Conservation (phyloP, 2,888 invertebrate species). For the Sinelater perroti region DNA sequence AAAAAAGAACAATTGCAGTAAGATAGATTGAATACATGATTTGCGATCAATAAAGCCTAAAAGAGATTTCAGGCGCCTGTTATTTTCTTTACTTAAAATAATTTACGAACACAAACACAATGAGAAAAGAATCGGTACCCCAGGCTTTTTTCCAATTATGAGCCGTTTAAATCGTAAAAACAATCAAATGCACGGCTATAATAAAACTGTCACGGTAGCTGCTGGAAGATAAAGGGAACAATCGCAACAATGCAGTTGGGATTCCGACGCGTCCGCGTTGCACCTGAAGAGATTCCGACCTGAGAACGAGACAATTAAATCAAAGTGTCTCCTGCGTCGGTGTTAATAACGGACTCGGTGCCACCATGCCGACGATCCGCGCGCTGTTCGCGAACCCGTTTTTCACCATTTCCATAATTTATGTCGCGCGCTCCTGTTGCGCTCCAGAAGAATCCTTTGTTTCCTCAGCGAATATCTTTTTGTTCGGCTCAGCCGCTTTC, state of each 20-base stretch:
- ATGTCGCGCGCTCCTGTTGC: constrained; percentile 45
- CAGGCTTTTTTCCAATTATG: constrained; percentile 37
- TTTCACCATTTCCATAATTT: constrained; percentile 52
- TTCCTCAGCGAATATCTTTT: constrained; percentile 41
- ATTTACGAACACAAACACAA: constrained; percentile 8
- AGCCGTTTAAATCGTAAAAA: constrained; percentile 40
- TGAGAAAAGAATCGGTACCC: neutral
- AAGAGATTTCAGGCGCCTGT: no score
- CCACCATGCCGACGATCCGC: constrained; percentile 48
- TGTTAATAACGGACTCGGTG: constrained; percentile 51
- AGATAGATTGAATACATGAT: no score
- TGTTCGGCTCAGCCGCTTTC: no score
- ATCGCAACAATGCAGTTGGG: constrained; percentile 41
- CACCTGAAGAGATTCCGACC: constrained; percentile 55
- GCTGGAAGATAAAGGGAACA: constrained; percentile 41
- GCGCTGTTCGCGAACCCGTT: constrained; percentile 42
- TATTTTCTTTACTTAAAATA: constrained; percentile 4
- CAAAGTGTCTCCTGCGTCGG: constrained; percentile 55
- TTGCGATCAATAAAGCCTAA: no score
- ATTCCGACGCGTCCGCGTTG: constrained; percentile 47
- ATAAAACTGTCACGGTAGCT: constrained; percentile 50
- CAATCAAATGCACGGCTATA: constrained; percentile 43
- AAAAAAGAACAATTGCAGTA: no score
- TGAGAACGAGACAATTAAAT: constrained; percentile 56
- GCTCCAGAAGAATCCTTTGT: constrained; percentile 25